phyloP scores from a whole-genome alignment of 2,888 invertebrate species.

The Ennomos erosarius region DNA sequence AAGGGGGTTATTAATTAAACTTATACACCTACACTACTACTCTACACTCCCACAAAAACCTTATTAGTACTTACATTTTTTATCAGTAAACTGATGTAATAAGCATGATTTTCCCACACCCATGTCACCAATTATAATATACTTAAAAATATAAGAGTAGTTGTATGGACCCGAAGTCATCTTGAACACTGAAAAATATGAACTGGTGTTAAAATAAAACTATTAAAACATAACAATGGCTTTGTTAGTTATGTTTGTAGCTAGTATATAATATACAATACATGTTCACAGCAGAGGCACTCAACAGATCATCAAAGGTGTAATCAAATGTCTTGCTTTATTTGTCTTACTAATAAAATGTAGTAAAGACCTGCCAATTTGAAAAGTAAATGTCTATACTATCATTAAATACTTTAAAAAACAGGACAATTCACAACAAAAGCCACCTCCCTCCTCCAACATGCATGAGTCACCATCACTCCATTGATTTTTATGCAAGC shows the following conservation, averaged over 20 bases:
- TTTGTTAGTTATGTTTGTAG: conserved; percentile 8
- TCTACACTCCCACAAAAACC: too few relatives aligned
- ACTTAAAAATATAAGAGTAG: conserved; percentile 99
- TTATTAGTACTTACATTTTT: conserved; percentile 94
- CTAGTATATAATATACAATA: too few relatives aligned
- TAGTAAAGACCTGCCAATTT: not conserved
- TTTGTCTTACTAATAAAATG: too few relatives aligned
- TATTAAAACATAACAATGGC: conserved; percentile 15
- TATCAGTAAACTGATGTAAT: conserved; percentile 99
- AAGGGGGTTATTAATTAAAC: too few relatives aligned
- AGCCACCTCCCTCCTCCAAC: not conserved
- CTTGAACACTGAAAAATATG: conserved; percentile 56
- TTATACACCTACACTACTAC: too few relatives aligned
- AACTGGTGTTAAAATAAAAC: conserved; percentile 4
- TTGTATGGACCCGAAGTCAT: conserved; percentile 99
- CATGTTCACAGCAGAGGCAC: too few relatives aligned
- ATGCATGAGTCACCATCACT: conserved; percentile 25
- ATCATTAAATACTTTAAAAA: not conserved
- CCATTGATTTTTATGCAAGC: conserved; percentile 15
- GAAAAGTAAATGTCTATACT: too few relatives aligned
- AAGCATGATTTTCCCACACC: conserved; percentile 99
- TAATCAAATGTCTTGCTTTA: too few relatives aligned
- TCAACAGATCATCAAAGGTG: too few relatives aligned
- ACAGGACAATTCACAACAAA: conserved; percentile 5
- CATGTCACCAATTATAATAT: conserved; percentile 99